Conservation (phyloP, 2,888 invertebrate genomes). For the Melipona bicolor region DNA sequence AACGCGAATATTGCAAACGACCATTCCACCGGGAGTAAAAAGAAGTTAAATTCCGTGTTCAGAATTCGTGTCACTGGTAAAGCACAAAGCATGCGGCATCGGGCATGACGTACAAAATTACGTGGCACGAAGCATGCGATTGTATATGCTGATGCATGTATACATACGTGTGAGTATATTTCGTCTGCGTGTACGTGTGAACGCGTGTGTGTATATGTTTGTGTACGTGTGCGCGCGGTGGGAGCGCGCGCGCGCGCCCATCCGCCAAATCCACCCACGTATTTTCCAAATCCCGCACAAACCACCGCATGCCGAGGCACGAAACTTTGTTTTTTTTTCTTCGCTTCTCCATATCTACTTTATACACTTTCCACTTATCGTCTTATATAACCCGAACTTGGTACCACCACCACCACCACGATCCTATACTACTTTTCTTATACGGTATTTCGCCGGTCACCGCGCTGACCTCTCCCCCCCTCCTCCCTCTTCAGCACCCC, state of each 20-base stretch:
- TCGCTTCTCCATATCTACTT: slow-evolving; percentile 71
- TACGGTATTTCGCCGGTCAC: slow-evolving; percentile 47
- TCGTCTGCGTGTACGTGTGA: neutral
- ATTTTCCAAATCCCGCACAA: slow-evolving; percentile 49
- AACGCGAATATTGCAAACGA: slow-evolving; percentile 26
- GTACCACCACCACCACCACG: slow-evolving; percentile 42
- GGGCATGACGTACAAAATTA: slow-evolving; percentile 64
- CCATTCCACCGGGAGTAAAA: slow-evolving; percentile 20
- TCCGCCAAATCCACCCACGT: slow-evolving; percentile 15
- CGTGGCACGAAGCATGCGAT: slow-evolving; percentile 57
- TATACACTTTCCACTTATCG: slow-evolving; percentile 69
- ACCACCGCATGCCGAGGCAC: slow-evolving; percentile 59
- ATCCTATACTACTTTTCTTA: slow-evolving; percentile 43
- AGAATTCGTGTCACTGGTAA: slow-evolving; percentile 62
- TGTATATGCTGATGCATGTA: slow-evolving; percentile 48
- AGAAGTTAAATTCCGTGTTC: slow-evolving; percentile 54
- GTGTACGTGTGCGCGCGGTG: neutral
- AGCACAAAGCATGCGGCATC: slow-evolving; percentile 64
- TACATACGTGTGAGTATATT: neutral
- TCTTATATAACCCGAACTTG: slow-evolving; percentile 66
- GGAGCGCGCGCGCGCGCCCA: neutral
- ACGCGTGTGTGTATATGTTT: neutral
- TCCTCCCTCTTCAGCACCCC: slow-evolving; percentile 15
- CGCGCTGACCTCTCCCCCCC: neutral
- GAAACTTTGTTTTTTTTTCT: slow-evolving; percentile 60